Base-by-base conservation (phyloP, 1,140 invertebrate genomes). In the Drosophila murphyi region DNA sequence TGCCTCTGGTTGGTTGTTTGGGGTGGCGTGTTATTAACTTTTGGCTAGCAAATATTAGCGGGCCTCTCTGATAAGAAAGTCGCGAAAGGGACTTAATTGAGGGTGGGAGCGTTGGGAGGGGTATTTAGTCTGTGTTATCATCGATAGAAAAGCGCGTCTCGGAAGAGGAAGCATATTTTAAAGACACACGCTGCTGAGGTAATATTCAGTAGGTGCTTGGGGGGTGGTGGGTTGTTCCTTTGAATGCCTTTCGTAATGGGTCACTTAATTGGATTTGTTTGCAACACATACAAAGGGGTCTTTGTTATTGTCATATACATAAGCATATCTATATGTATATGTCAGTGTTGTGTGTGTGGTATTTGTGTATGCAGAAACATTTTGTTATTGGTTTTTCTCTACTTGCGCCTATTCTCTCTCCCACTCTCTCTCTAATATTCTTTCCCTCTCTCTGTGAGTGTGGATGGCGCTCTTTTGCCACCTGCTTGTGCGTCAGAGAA, bases 401-500 rank as follows among this genome's bases (percentile, higher is more conserved):
- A 39, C 43, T 8, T 50, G 47, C 73, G 47, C 61, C 34, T 12
- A 34, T 68, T 69, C 12, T 56, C 34, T 56, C 55, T 76, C 50
- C 72, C 65, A 43, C 55, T 51, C 39, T 61, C 45, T 8, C 7
- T 20, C 32, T 20, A 65, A 43, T 28, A 54, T 62, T 69, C 60
- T 76, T 52, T 45, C 51, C 56, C 37, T 37, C 70, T 59, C 61
- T 74, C 71, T 32, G 35, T 20, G 20, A 20, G 43, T 29, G 6
- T 54, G 5, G 3, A 50, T 70, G 45, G 47, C 52, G 80, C 85
- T 73, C 71, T 72, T 65, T 61, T 65, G 55, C 80, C 83, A 89
- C 83, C 76, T 88, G 80, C 85, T 88, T 74, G 69, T 83, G 79
- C 83, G 85, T 83, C 83, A 74, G 80, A 88, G 71, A 88, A 88